Evolutionary conservation across 2,888 invertebrate genomes (phyloP), one percentile per base, ranked within the genome.

Genomic region (Macrosiphum euphorbiae): DNA sequence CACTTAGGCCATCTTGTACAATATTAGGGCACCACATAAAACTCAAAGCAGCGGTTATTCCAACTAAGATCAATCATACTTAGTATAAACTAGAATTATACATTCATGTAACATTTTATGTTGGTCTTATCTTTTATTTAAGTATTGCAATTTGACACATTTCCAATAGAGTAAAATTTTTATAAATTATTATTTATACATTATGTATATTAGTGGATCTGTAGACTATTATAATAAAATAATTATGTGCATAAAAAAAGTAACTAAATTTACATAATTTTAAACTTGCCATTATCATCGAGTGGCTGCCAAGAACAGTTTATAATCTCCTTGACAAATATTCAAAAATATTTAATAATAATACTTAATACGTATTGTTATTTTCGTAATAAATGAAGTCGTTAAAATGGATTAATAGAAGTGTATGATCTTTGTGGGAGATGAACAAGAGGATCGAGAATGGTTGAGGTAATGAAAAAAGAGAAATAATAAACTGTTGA

Each of bases 401-500:
- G 84, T 92, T 84, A 47, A 58, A 92, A 92, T 92, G n/a, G 84
- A 92, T 92, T 78, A 92, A 89, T 55, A 92, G 88, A 47, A 92
- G 84, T 84, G 61, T 87, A 92, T 92, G 84, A 84, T 92, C 84
- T 84, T 87, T 89, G 78, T 47, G 55, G 26, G 88, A 78, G 78
- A 55, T 52, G 28, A 92, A 92, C 87, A 84, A 84, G 92, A 89
- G 78, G 55, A 44, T 55, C 8, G 41, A 28, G 47, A 89, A 44
- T 55, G 20, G 13, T 88, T 24, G 55, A 78, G 88, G 88, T 89
- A 88, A 92, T 89, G 84, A 88, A 58, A 35, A 87, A 92, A 58
- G 55, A 88, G 44, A 92, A 92, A 88, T 89, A 84, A 89, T 92
- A 89, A 92, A 89, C 88, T 89, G 92, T 92, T 89, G 88, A 92